These are phyloP conservation scores for Neomorphus geoffroyi DNA, from an alignment of 2,797 vertebrate species.

Conservation along the genomic window DNA sequence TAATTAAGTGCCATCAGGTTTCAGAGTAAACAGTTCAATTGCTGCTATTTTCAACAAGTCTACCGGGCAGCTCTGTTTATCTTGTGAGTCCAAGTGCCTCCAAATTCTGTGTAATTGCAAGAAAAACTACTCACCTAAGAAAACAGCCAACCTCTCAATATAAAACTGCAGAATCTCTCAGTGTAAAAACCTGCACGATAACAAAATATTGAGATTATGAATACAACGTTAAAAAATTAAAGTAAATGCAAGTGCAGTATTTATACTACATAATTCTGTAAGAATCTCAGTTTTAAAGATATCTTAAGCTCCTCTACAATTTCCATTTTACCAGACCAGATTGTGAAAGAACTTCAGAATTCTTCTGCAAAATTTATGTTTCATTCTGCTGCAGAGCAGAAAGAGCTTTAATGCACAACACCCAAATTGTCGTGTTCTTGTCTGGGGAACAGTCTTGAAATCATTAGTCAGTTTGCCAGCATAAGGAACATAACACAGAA, in stretches of 20 bases:
- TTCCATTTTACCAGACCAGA: neutral
- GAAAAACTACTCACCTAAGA: neutral
- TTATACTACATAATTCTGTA: neutral
- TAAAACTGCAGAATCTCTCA: neutral
- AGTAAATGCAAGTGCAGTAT: neutral
- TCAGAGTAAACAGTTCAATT: neutral
- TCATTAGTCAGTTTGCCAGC: constrained; percentile 40
- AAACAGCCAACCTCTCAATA: neutral
- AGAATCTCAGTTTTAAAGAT: neutral
- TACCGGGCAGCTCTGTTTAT: neutral
- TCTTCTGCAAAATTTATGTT: constrained; percentile 26
- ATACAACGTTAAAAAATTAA: neutral
- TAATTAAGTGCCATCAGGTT: neutral
- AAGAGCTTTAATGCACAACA: constrained; percentile 12
- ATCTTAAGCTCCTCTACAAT: neutral
- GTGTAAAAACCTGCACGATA: neutral
- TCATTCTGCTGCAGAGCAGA: constrained; percentile 4
- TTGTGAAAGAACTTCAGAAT: constrained; percentile 28
- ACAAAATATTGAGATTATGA: neutral
- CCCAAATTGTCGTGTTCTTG: constrained; percentile 34
- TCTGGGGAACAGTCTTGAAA: constrained; percentile 14
- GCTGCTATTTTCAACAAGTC: neutral
- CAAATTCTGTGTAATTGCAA: neutral
- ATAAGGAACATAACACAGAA: constrained; percentile 36
- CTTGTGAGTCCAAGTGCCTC: neutral